Conservation (phyloP, 2,113 vertebrate species). For the Strigops habroptila region DNA sequence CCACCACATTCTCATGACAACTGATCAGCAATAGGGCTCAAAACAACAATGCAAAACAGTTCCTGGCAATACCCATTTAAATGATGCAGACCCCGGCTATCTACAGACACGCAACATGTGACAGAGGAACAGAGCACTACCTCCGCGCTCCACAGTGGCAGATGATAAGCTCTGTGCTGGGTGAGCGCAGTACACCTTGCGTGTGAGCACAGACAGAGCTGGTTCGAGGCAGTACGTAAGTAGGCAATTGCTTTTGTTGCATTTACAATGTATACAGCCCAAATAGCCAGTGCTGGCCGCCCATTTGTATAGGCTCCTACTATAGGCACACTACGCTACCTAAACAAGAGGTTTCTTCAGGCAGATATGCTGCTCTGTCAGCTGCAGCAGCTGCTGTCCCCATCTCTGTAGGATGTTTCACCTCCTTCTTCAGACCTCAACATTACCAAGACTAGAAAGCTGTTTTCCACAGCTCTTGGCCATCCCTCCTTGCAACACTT, state of each 20-base stretch:
- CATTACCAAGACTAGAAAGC: not conserved
- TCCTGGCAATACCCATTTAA: not conserved
- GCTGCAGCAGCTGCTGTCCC: not conserved
- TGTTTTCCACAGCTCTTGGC: not conserved
- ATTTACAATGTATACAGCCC: fast-evolving
- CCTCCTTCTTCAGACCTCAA: not conserved
- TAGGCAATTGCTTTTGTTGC: not conserved
- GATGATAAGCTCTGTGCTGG: fast-evolving
- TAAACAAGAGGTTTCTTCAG: not conserved
- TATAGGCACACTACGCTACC: not conserved
- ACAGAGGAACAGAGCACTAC: not conserved
- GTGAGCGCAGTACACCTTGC: not conserved
- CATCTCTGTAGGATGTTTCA: not conserved
- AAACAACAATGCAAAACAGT: not conserved
- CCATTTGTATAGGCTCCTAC: not conserved
- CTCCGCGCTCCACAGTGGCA: fast-evolving
- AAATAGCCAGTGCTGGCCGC: not conserved
- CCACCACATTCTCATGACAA: not conserved
- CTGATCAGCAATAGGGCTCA: not conserved
- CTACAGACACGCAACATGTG: fast-evolving
- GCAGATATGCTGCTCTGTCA: not conserved
- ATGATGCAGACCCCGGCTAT: not conserved
- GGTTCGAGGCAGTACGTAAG: not conserved
- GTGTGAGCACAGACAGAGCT: not conserved
- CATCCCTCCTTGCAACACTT: not conserved